phyloP scores from a whole-genome alignment of 2,888 invertebrate species.

The Camponotus fellah region DNA sequence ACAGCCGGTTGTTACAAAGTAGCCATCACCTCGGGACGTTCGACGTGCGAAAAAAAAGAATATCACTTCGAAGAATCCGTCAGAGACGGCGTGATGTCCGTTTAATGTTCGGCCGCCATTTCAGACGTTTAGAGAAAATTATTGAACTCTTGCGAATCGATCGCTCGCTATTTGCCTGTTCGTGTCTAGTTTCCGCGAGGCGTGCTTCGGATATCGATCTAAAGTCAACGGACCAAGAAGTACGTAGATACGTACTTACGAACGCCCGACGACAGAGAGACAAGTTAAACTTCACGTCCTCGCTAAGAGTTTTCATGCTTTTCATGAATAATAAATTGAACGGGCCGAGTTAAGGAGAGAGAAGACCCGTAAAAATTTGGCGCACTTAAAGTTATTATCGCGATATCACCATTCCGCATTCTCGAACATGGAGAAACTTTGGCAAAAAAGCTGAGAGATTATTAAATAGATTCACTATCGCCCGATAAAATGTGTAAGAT shows the following conservation, averaged over 20 bases:
- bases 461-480: conserved; percentile 3
- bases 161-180: conserved; percentile 64
- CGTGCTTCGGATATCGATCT: conserved; percentile 80
- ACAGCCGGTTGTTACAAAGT: conserved; percentile 27
- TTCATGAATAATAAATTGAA: conserved; percentile 53
- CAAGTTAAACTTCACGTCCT: conserved; percentile 58
- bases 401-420: not conserved
- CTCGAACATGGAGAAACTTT: conserved; percentile 19
- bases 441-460: not conserved
- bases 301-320: conserved; percentile 51
- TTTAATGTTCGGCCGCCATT: conserved; percentile 77
- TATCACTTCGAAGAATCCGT: conserved; percentile 56
- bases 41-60: conserved; percentile 25
- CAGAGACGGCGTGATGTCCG: conserved; percentile 65
- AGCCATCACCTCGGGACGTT: conserved; percentile 7
- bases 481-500: not conserved
- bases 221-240: conserved; percentile 70
- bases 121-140: conserved; percentile 80
- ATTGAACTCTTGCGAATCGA: conserved; percentile 74
- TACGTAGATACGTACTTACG: conserved; percentile 56
- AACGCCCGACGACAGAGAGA: conserved; percentile 55
- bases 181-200: conserved; percentile 69
- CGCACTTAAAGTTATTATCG: conserved; percentile 32
- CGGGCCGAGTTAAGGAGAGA: conserved; percentile 12
- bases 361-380: conserved; percentile 27